These are phyloP conservation scores for Andrena trimmerana DNA, from an alignment of 2,888 invertebrate species.

Conservation along the genomic window DNA sequence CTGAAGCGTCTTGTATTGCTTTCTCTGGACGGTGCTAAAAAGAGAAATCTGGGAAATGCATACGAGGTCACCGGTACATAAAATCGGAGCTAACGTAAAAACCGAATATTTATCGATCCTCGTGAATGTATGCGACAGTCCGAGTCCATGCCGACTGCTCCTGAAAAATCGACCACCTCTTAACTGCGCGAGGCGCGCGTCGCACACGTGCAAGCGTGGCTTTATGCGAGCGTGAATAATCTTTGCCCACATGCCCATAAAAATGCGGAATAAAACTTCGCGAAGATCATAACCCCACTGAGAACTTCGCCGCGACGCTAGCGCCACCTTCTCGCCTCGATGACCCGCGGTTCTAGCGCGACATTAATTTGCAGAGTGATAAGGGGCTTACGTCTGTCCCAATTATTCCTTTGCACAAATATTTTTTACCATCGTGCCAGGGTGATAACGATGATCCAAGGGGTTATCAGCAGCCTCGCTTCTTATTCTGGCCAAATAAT, in stretches of 20 bases:
- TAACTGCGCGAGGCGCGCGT: not conserved
- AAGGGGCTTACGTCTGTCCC: slow-evolving; percentile 18
- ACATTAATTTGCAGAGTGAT: slow-evolving; percentile 23
- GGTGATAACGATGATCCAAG: not conserved
- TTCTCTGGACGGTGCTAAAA: slow-evolving; percentile 57
- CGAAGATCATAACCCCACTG: not conserved
- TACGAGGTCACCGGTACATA: slow-evolving; percentile 35
- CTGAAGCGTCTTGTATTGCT: slow-evolving; percentile 38
- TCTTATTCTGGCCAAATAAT: slow-evolving; percentile 8
- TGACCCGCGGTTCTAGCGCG: not conserved
- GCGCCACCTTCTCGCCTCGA: slow-evolving; percentile 3
- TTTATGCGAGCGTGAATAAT: not conserved
- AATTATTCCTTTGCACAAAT: slow-evolving; percentile 37
- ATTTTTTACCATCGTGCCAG: slow-evolving; percentile 21
- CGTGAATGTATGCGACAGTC: not conserved
- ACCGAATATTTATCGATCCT: slow-evolving; percentile 29
- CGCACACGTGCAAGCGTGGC: not conserved
- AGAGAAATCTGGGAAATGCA: slow-evolving; percentile 66
- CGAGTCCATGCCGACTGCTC: not conserved
- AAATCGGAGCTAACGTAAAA: slow-evolving; percentile 28
- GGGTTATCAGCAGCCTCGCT: slow-evolving; percentile 12
- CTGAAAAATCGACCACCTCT: not conserved
- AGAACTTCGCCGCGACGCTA: slow-evolving; percentile 12
- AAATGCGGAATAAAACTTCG: no score
- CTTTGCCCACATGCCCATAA: no score